A percentile compares a stretch with the other conserved stretches of the same genome.
phyloP scores from a whole-genome alignment of 2,113 vertebrate genomes.

The Peucedramus taeniatus region DNA sequence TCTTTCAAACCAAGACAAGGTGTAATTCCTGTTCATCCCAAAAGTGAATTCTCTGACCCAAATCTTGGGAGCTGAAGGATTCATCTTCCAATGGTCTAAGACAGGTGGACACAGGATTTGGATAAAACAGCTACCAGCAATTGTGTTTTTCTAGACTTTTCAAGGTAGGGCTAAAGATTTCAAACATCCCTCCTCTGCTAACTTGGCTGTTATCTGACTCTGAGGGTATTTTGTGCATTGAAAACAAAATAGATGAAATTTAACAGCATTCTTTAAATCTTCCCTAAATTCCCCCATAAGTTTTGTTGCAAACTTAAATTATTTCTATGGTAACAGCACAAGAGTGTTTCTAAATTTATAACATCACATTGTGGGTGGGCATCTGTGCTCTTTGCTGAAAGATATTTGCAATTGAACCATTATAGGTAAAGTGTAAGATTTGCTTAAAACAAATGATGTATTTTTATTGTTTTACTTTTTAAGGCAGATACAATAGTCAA shows the following conservation, averaged over 20 bases:
- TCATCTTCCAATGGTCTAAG: neutral
- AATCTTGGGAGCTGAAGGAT: neutral
- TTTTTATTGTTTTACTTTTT: neutral
- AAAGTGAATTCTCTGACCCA: neutral
- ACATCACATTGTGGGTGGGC: neutral
- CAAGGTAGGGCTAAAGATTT: neutral
- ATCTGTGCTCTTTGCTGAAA: neutral
- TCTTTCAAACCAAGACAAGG: too few species aligned
- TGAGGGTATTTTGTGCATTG: neutral
- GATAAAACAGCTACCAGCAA: neutral
- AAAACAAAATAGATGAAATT: neutral
- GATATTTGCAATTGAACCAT: neutral
- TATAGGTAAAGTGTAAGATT: neutral
- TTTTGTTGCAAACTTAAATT: neutral
- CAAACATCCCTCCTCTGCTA: neutral
- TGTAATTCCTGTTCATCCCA: neutral
- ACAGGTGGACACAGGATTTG: neutral
- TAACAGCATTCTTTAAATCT: neutral
- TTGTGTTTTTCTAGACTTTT: neutral
- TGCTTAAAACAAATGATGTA: neutral
- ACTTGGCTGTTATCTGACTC: neutral
- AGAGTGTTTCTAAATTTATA: slow-evolving; percentile 32
- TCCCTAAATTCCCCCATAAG: neutral
- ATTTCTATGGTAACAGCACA: slow-evolving; percentile 45
- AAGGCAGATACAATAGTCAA: neutral